These are phyloP conservation scores for Propithecus deckenii DNA, from an alignment of 2,797 vertebrate species.

Conservation along the genomic window DNA sequence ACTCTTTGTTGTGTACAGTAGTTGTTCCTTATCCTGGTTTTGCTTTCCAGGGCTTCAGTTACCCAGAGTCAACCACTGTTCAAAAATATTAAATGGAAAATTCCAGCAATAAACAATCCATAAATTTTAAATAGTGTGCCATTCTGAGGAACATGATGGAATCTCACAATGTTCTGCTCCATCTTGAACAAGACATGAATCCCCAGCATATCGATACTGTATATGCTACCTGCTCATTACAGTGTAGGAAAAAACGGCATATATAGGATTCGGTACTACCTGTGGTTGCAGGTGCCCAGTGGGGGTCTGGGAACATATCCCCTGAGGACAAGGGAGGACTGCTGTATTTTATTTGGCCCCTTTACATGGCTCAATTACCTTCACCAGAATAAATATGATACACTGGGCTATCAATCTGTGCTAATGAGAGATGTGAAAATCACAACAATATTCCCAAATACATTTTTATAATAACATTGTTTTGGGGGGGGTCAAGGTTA, in stretches of 20 bases:
- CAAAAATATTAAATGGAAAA: neutral
- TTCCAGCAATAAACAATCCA: neutral
- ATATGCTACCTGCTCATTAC: neutral
- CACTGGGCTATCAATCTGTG: neutral
- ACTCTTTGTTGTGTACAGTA: neutral
- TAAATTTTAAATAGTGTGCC: neutral
- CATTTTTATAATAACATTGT: constrained; percentile 6
- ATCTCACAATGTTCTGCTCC: neutral
- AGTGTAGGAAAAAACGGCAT: neutral
- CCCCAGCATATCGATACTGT: too few relatives aligned
- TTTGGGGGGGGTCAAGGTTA: constrained; percentile 6
- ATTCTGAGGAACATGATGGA: neutral
- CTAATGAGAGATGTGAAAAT: constrained; percentile 20
- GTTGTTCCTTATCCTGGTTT: neutral
- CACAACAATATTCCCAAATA: neutral
- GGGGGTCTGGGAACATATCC: neutral
- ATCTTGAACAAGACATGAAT: neutral
- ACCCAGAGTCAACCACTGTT: neutral
- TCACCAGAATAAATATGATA: neutral
- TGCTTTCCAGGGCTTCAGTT: neutral
- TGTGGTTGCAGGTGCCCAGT: neutral
- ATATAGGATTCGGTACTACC: neutral
- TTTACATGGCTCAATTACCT: neutral
- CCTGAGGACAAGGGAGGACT: neutral
- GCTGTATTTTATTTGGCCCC: neutral